A percentile compares a stretch with the other conserved stretches of the same genome.
These are phyloP conservation scores for Pygoscelis antarcticus DNA, from an alignment of 2,113 vertebrate species.

Conservation along the genomic window DNA sequence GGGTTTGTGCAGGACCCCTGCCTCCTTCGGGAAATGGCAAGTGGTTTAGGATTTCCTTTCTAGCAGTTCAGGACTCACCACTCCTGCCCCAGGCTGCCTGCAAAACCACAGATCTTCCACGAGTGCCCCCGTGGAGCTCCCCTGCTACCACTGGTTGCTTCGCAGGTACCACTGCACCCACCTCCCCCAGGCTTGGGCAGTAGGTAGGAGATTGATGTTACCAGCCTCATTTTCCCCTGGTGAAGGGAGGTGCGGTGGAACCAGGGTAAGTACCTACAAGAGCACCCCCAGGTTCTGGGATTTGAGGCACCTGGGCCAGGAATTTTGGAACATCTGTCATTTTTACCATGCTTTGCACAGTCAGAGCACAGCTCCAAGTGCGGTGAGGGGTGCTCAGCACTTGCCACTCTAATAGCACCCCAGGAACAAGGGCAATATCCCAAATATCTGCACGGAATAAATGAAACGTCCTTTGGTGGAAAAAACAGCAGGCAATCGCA, in stretches of 20 bases:
- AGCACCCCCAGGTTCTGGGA: neutral
- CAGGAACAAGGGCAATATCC: neutral
- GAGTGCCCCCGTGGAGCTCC: neutral
- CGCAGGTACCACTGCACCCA: no score
- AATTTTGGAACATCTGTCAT: neutral
- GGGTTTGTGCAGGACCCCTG: neutral
- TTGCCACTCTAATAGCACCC: neutral
- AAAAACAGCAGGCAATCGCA: accelerated
- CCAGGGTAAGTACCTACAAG: neutral
- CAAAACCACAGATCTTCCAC: neutral
- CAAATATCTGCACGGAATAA: neutral
- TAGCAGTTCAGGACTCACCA: neutral
- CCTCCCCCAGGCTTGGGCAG: neutral
- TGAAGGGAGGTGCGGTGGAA: neutral
- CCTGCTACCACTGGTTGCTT: accelerated
- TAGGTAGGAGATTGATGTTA: neutral
- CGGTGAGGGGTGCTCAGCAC: neutral
- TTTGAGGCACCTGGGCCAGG: neutral
- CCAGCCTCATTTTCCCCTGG: neutral
- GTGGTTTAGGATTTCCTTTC: neutral
- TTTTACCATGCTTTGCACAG: neutral
- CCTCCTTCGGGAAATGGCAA: neutral
- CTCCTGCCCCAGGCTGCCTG: neutral
- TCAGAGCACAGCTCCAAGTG: neutral
- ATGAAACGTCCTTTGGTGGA: neutral